Percentiles rank a stretch among this genome's conserved stretches.
Evolutionary conservation across 2,113 vertebrate genomes (phyloP).

Genomic region (Labeo rohita): DNA sequence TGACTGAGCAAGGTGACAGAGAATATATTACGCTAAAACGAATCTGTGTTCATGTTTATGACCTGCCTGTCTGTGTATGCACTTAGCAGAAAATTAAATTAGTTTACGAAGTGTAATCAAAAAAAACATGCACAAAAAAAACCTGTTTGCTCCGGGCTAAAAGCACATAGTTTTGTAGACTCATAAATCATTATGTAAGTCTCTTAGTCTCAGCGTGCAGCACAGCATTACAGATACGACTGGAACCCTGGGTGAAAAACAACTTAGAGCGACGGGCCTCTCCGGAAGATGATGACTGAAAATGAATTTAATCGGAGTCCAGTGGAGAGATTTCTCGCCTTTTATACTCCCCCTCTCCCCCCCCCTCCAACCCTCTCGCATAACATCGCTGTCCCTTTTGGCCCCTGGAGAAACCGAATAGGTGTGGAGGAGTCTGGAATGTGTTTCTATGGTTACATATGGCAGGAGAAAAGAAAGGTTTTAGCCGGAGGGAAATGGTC

Average conservation of each 20-base stretch:
- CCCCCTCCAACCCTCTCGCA: background rate
- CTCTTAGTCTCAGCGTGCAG: slow-evolving; percentile 11
- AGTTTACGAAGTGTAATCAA: slow-evolving; percentile 18
- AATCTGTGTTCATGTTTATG: background rate
- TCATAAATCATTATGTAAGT: slow-evolving; percentile 36
- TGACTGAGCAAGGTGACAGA: slow-evolving; percentile 16
- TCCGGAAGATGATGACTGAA: slow-evolving; percentile 23
- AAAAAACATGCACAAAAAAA: background rate
- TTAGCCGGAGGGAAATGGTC: slow-evolving; percentile 18
- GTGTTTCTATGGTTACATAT: slow-evolving; percentile 43
- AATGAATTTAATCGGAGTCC: slow-evolving; percentile 34
- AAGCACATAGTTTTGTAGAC: slow-evolving; percentile 29
- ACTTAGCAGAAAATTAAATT: slow-evolving; percentile 39
- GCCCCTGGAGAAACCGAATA: slow-evolving; percentile 24
- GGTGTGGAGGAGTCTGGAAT: slow-evolving; percentile 31
- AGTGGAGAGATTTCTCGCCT: slow-evolving; percentile 6
- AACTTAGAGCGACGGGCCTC: background rate
- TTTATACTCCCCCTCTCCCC: background rate
- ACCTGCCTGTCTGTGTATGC: slow-evolving; percentile 16
- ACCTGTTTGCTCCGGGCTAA: slow-evolving; percentile 14
- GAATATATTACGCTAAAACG: slow-evolving; percentile 23
- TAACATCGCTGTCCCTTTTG: slow-evolving; percentile 30
- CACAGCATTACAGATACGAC: slow-evolving; percentile 9
- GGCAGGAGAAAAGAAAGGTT: slow-evolving; percentile 6
- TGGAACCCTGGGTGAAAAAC: slow-evolving; percentile 21